Conservation (phyloP, 2,888 invertebrate species). For the Operophtera brumata region DNA sequence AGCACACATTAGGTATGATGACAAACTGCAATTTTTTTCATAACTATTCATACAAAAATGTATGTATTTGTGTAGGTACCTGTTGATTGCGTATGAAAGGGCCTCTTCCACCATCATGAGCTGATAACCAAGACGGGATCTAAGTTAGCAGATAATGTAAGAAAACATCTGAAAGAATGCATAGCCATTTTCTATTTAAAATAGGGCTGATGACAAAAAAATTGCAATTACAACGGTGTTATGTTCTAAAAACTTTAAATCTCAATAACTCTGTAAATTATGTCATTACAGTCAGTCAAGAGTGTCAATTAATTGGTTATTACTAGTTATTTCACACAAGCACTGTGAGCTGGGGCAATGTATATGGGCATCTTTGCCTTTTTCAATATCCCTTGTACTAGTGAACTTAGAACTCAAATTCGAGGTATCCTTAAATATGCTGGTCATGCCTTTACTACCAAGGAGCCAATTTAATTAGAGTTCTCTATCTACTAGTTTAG, state of each 20-base stretch:
- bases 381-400: neutral
- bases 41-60: too few species aligned
- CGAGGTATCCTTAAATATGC: neutral
- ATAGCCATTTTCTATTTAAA: too few species aligned
- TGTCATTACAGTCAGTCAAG: constrained; percentile 15
- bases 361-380: neutral
- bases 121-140: too few species aligned
- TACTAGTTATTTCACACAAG: constrained; percentile 7
- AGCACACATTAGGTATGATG: constrained; percentile 16
- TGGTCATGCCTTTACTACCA: neutral
- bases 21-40: constrained; percentile 11
- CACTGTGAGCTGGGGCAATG: neutral
- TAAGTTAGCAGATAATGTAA: too few species aligned
- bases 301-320: constrained; percentile 10
- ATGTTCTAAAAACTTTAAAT: constrained; percentile 13
- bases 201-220: neutral
- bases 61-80: too few species aligned
- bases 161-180: too few species aligned
- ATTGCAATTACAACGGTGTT: constrained; percentile 18
- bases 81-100: too few species aligned
- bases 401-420: neutral
- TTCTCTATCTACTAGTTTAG: too few species aligned
- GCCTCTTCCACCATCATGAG: too few species aligned
- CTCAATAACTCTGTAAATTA: constrained; percentile 17
- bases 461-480: neutral